Evolutionary conservation across 2,888 invertebrate genomes (phyloP), one percentile per base, ranked within the genome.

Genomic region (Trissonchulus latispiculum): DNA sequence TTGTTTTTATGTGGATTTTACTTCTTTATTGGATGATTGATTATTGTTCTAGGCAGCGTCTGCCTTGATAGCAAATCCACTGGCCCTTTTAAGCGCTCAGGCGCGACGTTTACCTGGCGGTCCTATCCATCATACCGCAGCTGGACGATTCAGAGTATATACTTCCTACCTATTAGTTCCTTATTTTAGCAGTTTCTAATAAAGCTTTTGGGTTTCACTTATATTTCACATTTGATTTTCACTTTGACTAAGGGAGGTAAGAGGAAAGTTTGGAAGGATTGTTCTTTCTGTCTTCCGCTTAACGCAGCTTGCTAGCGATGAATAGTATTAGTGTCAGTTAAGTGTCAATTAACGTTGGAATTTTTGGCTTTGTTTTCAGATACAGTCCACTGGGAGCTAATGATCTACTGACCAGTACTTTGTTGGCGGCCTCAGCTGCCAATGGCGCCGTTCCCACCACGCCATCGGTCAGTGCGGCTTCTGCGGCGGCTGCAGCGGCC

Each of bases 331-430:
- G n/a, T n/a, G n/a, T n/a, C n/a, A n/a, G n/a, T n/a, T n/a, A n/a
- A n/a, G n/a, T n/a, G n/a, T n/a, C n/a, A n/a, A n/a, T n/a, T n/a
- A n/a, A n/a, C n/a, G n/a, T n/a, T n/a, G n/a, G n/a, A n/a, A n/a
- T n/a, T n/a, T n/a, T n/a, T n/a, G n/a, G n/a, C 8, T 33, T 66
- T 59, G 72, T 77, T 81, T 85, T 72, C 86, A 88, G 89, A 85
- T 91, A 91, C 85, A 91, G 91, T 81, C 91, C 91, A 77, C 86
- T 91, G 83, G 77, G 78, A 18, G 90, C 90, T 78, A 91, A 91
- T 78, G 91, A 91, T 71, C 77, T 80, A 84, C 87, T 91, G 76
- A 87, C 87, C 77, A 90, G 64, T 2, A 28, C 59, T 28, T 36
- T 36, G n/a, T 29, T 66, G 8, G 61, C 75, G 28, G 29, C 31